phyloP scores from a whole-genome alignment of 2,113 vertebrate genomes.

The Pomatorhinus ruficollis region DNA sequence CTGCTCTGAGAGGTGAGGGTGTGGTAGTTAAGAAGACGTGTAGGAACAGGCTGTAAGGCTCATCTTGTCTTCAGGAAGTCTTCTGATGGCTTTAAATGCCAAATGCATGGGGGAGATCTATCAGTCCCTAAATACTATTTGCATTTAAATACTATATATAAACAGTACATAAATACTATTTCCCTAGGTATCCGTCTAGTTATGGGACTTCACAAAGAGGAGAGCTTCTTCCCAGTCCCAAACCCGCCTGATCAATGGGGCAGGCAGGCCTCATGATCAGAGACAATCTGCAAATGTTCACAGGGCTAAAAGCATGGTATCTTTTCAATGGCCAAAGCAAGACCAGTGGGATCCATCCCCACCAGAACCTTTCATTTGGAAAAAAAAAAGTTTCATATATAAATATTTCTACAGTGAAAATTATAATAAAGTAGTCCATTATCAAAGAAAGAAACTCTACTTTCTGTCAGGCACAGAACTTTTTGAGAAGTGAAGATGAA shows the following conservation, averaged over 20 bases:
- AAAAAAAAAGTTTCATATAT: background rate
- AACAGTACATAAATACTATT: background rate
- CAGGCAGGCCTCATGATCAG: background rate
- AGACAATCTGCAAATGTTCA: background rate
- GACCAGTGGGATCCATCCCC: background rate
- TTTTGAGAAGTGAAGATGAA: background rate
- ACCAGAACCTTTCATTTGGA: background rate
- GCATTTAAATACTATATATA: background rate
- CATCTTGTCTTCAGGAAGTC: background rate
- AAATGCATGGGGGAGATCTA: background rate
- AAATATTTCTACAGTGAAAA: background rate
- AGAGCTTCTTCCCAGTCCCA: background rate
- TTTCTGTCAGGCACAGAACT: background rate
- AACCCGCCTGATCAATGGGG: background rate
- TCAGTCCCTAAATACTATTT: background rate
- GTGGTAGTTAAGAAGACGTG: background rate
- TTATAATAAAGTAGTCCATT: background rate
- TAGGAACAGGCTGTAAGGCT: background rate
- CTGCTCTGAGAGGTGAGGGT: background rate
- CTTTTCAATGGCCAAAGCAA: background rate
- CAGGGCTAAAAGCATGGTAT: background rate
- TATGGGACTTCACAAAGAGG: background rate
- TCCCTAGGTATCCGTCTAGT: background rate
- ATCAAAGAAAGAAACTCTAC: background rate
- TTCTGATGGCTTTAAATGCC: background rate